Percentiles rank a stretch among this genome's conserved stretches.
Evolutionary conservation across 2,797 vertebrate species (phyloP).

Genomic region (Bryconaethiops microstoma): DNA sequence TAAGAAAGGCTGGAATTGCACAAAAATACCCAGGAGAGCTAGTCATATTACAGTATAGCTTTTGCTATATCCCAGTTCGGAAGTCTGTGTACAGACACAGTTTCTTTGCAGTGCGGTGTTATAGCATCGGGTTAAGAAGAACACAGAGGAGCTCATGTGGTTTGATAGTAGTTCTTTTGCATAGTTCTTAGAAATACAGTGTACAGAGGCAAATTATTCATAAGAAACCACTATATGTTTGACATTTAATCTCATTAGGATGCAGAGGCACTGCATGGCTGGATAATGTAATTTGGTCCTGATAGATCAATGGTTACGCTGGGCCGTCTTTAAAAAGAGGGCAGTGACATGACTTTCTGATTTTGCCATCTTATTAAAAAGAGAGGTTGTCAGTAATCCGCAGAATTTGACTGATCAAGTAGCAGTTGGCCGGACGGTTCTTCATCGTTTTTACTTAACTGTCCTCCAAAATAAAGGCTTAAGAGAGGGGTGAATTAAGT

Average conservation of each 20-base stretch:
- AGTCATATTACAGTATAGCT: not conserved
- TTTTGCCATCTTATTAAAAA: not conserved
- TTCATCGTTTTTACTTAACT: conserved; percentile 3
- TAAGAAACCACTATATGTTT: not conserved
- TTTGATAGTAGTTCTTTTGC: not conserved
- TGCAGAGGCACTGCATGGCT: not conserved
- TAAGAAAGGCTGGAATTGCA: conserved; percentile 2
- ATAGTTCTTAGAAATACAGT: not conserved
- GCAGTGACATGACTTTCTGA: not conserved
- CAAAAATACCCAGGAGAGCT: not conserved
- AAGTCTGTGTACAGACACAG: conserved; percentile 17
- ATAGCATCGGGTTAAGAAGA: not conserved
- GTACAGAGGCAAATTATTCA: not conserved
- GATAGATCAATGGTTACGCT: conserved; percentile 13
- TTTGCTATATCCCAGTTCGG: conserved; percentile 16
- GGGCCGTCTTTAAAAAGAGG: conserved; percentile 1
- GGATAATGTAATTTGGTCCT: conserved; percentile 11
- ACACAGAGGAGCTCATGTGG: not conserved
- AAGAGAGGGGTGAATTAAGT: conserved; percentile 1
- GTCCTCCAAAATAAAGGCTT: not conserved
- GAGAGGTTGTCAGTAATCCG: not conserved
- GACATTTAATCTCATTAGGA: conserved; percentile 15
- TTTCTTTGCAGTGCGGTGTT: conserved; percentile 28
- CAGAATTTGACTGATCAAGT: not conserved
- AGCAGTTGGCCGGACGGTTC: not conserved